A percentile compares a stretch with the other conserved stretches of the same genome.
These are phyloP conservation scores for Ceramica pisi DNA, from an alignment of 2,888 invertebrate genomes.

Conservation along the genomic window DNA sequence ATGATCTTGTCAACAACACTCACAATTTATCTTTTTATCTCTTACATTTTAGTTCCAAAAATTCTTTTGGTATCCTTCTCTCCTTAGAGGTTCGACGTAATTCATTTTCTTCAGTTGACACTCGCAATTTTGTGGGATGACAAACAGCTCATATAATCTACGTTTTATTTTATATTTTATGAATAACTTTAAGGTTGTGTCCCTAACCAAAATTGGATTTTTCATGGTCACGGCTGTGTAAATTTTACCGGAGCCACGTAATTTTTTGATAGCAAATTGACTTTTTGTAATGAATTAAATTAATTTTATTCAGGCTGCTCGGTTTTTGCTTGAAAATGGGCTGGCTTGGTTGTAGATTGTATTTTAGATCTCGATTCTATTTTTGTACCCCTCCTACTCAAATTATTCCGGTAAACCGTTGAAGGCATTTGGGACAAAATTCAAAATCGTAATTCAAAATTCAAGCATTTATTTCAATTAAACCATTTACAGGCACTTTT, in stretches of 20 bases:
- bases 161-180: constrained; percentile 34
- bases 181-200: constrained; percentile 46
- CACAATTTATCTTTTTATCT: constrained; percentile 12
- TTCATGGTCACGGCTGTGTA: constrained; percentile 44
- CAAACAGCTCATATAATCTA: constrained; percentile 51
- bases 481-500: too few relatives aligned
- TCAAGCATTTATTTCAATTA: too few relatives aligned
- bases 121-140: constrained; percentile 55
- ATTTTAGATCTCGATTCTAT: neutral
- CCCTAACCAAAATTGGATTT: constrained; percentile 53
- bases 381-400: neutral
- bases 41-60: constrained; percentile 7
- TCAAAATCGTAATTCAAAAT: too few relatives aligned
- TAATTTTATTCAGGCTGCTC: neutral
- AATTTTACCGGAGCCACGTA: constrained; percentile 40
- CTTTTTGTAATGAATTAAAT: constrained; percentile 32
- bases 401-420: neutral
- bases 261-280: constrained; percentile 39
- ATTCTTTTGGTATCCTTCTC: constrained; percentile 2
- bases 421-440: too few relatives aligned
- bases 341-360: neutral
- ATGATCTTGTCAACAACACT: constrained; percentile 26
- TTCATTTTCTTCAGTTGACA: constrained; percentile 57
- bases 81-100: constrained; percentile 40
- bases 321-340: neutral